These are phyloP conservation scores for Gadopsis bispinosus DNA, from an alignment of 2,797 vertebrate genomes.

Conservation along the genomic window DNA sequence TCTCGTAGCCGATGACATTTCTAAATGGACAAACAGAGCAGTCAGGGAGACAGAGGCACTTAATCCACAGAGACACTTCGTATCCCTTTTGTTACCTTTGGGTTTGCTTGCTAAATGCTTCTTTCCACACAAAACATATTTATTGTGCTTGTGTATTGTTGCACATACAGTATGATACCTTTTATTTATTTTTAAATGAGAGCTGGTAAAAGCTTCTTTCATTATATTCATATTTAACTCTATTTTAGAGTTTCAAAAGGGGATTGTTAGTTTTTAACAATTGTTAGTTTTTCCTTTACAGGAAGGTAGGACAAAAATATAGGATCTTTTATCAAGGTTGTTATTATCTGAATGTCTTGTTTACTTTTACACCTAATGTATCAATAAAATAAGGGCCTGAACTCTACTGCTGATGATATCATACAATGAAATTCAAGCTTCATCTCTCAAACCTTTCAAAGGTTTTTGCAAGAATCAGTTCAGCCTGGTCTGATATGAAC, in stretches of 20 bases:
- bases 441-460: background rate
- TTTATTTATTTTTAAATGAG: constrained; percentile 11
- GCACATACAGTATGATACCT: background rate
- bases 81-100: constrained; percentile 51
- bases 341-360: background rate
- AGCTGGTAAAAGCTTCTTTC: background rate
- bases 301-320: background rate
- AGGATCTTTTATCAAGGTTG: background rate
- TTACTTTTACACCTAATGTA: background rate
- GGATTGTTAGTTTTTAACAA: background rate
- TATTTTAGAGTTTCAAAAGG: background rate
- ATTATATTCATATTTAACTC: background rate
- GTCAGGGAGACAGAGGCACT: constrained; percentile 57
- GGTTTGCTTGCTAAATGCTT: constrained; percentile 44
- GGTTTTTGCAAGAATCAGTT: background rate
- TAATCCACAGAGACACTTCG: constrained; percentile 52
- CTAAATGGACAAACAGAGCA: constrained; percentile 75
- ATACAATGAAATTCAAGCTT: background rate
- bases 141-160: background rate
- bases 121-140: constrained; percentile 16
- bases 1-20: constrained; percentile 75
- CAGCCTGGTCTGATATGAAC: background rate
- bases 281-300: background rate
- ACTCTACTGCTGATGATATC: background rate
- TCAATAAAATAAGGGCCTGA: background rate